Base-by-base conservation (phyloP, 2,797 vertebrate genomes). In the Ptychadena robeensis region DNA sequence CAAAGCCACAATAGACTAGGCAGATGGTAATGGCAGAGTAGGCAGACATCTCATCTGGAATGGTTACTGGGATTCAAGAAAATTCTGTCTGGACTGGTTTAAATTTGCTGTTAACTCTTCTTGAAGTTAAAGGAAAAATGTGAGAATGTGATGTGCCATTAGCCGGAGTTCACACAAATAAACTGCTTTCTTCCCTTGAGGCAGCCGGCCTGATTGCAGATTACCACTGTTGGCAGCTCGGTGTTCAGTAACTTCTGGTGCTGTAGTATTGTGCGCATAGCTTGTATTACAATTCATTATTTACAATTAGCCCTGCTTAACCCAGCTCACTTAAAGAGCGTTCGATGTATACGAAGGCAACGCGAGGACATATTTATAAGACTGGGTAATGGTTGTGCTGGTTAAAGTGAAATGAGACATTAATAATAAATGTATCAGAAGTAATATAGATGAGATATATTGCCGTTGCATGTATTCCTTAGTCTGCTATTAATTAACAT, bases 341-440 rank as follows among this genome's bases (percentile, higher is more conserved):
- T 34, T 9, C n/a, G 61, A 61, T 77, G 28, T 76, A 82, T 31
- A 61, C 30, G 37, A 30, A 64, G 27, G 37, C 40, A 30, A 25
- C 30, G 66, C 7, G 44, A 37, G 28, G 28, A 69, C 57, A 40
- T 27, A 77, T 61, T 69, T 76, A 67, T 75, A 40, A 68, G 30
- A 81, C 57, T 67, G 22, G 61, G 48, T 40, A 75, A 75, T 75
- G 67, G 15, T 69, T 76, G 53, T 59, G 30, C 28, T 38, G 30
- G 65, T 27, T 76, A 82, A 82, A 75, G 59, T n/a, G 40, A 25
- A 76, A 34, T 69, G 73, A 82, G 66, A 69, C 48, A 22, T 79
- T 79, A 82, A 82, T 82, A 82, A 76, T 70, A 82, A 82, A 76
- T 37, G 65, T 35, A 63, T 82, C 81, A 82, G n/a, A 64, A 82